Conservation (phyloP, 2,797 vertebrate species). For the Trichosurus vulpecula region DNA sequence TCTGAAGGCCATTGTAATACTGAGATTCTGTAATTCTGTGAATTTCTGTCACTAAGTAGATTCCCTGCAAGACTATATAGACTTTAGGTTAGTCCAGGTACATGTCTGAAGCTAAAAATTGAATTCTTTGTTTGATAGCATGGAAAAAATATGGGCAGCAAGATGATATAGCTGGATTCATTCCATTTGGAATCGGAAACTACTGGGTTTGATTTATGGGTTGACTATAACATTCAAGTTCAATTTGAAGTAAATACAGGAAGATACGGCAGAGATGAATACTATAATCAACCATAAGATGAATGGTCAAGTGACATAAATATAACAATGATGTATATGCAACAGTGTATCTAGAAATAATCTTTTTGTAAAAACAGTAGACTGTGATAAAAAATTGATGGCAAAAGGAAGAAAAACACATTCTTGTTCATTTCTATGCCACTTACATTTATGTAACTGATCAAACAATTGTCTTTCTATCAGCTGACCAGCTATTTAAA, state of each 20-base stretch:
- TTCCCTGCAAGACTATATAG: neutral
- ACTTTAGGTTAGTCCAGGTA: neutral
- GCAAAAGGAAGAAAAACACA: neutral
- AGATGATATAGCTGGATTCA: neutral
- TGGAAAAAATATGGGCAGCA: neutral
- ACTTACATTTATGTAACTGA: neutral
- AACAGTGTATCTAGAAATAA: neutral
- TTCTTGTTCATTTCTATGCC: neutral
- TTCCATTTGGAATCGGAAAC: neutral
- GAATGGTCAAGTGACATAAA: neutral
- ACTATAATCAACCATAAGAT: neutral
- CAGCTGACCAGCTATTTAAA: neutral
- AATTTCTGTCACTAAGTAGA: neutral
- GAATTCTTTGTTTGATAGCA: neutral
- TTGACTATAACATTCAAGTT: neutral
- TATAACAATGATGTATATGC: neutral
- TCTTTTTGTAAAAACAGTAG: neutral
- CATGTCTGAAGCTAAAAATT: neutral
- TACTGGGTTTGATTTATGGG: neutral
- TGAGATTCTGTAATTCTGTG: neutral
- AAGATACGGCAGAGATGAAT: slow-evolving; percentile 4
- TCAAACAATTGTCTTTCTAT: neutral
- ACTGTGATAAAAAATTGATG: neutral
- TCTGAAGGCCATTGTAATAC: neutral
- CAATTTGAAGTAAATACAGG: neutral